Percentiles rank a stretch among this genome's conserved stretches.
Conservation (phyloP, 1,140 invertebrate species). For the Drosophila tsacasi region DNA sequence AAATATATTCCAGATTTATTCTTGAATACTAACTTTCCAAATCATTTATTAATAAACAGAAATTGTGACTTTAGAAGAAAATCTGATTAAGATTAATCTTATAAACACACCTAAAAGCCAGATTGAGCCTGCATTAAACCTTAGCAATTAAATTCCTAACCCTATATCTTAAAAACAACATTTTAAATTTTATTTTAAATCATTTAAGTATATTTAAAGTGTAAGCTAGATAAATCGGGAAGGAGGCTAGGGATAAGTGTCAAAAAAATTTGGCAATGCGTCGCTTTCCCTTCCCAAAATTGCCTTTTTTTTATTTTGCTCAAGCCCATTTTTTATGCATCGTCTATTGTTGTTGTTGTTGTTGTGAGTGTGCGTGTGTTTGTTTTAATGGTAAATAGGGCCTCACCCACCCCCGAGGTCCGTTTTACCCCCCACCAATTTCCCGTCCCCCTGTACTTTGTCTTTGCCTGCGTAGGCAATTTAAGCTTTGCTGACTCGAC, state of each 20-base stretch:
- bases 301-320: slow-evolving; percentile 2
- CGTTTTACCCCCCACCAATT: slow-evolving; percentile 3
- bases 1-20: too few species aligned
- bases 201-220: not conserved
- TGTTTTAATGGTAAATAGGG: slow-evolving; percentile 74
- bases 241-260: slow-evolving; percentile 75
- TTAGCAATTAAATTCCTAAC: too few species aligned
- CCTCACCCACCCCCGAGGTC: not conserved
- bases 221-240: slow-evolving; percentile 3
- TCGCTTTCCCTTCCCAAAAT: slow-evolving; percentile 28
- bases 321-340: slow-evolving; percentile 72
- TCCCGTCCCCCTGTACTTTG: slow-evolving; percentile 10
- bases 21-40: too few species aligned
- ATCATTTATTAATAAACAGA: too few species aligned
- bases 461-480: slow-evolving; percentile 68
- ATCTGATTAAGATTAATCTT: not conserved
- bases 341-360: slow-evolving; percentile 54
- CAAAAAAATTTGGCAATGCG: slow-evolving; percentile 82
- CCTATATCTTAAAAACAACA: too few species aligned
- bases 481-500: slow-evolving; percentile 73
- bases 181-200: not conserved
- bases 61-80: too few species aligned
- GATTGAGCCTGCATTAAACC: too few species aligned
- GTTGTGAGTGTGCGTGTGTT: slow-evolving; percentile 48
- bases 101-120: too few species aligned